These are phyloP conservation scores for Noctilio leporinus DNA, from an alignment of 2,113 vertebrate genomes.

Conservation along the genomic window DNA sequence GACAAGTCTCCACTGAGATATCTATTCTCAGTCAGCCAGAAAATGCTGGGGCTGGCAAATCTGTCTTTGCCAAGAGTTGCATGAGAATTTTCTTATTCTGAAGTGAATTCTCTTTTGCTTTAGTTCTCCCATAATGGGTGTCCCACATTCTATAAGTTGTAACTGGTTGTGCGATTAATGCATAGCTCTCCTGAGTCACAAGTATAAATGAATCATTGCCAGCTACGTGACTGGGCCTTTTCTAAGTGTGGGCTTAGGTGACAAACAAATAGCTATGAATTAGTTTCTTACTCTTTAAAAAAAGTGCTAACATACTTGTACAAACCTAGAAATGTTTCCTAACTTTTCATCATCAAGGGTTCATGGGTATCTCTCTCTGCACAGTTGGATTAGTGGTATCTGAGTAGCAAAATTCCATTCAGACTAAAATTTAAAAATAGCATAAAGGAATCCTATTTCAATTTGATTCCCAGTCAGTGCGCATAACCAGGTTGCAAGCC, in stretches of 20 bases:
- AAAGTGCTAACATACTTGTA: not conserved
- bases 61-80: not conserved
- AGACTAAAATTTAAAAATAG: not conserved
- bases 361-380: not conserved
- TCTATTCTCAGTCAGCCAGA: not conserved
- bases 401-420: conserved; percentile 35
- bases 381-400: not conserved
- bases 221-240: not conserved
- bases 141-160: not conserved
- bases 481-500: no score
- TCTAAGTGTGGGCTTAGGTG: not conserved
- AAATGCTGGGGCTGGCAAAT: not conserved
- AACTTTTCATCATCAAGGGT: not conserved
- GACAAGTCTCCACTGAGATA: not conserved
- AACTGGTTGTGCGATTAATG: not conserved
- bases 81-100: not conserved
- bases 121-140: not conserved
- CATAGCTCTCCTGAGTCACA: not conserved
- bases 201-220: not conserved
- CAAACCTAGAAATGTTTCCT: not conserved
- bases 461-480: no score
- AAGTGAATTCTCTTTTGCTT: not conserved
- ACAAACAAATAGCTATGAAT: not conserved
- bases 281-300: not conserved
- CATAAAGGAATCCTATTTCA: not conserved